Conservation (phyloP, 2,888 invertebrate species). For the Noctua janthina region DNA sequence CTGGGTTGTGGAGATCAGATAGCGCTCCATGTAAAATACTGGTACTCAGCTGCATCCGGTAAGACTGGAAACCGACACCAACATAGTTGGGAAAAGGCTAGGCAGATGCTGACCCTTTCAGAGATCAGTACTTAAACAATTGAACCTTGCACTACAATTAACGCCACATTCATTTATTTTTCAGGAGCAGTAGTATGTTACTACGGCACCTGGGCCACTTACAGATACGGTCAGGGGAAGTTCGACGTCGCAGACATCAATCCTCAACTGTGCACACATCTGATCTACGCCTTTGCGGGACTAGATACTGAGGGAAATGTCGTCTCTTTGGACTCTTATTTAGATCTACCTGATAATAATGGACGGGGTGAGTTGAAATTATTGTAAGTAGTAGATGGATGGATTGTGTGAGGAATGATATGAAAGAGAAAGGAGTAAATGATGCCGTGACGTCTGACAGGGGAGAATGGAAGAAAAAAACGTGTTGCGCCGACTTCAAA, state of each 20-base stretch:
- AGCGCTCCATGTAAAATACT: not conserved
- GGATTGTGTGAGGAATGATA: too few relatives aligned
- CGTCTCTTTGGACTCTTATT: slow-evolving; percentile 90
- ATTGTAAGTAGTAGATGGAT: not conserved
- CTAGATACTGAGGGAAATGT: slow-evolving; percentile 89
- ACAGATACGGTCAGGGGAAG: slow-evolving; percentile 91
- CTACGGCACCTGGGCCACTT: slow-evolving; percentile 94
- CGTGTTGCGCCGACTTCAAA: too few relatives aligned
- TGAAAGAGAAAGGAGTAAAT: too few relatives aligned
- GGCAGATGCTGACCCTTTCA: too few relatives aligned
- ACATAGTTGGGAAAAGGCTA: not conserved
- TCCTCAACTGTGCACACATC: slow-evolving; percentile 93
- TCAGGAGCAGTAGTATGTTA: slow-evolving; percentile 93
- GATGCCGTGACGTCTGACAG: too few relatives aligned
- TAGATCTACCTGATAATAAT: slow-evolving; percentile 92
- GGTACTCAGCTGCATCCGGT: not conserved
- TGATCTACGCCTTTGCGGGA: slow-evolving; percentile 94
- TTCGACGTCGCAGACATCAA: slow-evolving; percentile 92
- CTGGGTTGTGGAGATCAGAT: not conserved
- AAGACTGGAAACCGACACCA: not conserved
- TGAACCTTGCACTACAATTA: not conserved
- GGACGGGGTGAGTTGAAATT: slow-evolving; percentile 84
- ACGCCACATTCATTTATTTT: not conserved
- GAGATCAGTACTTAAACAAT: too few relatives aligned
- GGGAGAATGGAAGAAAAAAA: too few relatives aligned